Evolutionary conservation across 2,888 invertebrate species (phyloP).

Genomic region (Odontomyia ornata): DNA sequence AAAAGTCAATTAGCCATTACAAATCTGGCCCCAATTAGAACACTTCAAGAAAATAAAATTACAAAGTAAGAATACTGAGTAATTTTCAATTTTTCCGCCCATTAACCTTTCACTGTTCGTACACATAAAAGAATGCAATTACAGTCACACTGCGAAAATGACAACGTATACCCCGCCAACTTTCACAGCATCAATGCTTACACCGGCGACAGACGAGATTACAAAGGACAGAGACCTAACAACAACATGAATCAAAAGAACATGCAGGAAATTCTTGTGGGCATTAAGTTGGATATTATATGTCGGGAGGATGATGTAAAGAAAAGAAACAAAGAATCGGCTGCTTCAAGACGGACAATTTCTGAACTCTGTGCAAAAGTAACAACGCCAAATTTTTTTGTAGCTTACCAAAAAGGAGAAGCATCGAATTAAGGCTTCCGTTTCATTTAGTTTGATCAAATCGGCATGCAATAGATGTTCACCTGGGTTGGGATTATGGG

Average conservation of each 20-base stretch:
- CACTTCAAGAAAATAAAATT: background rate
- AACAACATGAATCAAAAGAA: background rate
- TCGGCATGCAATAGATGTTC: background rate
- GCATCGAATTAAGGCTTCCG: background rate
- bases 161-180: background rate
- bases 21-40: background rate
- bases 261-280: background rate
- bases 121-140: background rate
- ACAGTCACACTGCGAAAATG: background rate
- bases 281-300: background rate
- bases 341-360: background rate
- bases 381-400: background rate
- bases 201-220: background rate
- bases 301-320: background rate
- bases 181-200: background rate
- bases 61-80: background rate
- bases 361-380: background rate
- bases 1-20: no score
- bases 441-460: background rate
- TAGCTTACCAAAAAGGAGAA: slow-evolving; percentile 2
- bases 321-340: background rate
- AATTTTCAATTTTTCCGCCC: slow-evolving; percentile 13
- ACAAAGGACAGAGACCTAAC: background rate
- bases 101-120: background rate
- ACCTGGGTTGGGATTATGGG: background rate